Base-by-base conservation (phyloP, 1,140 invertebrate genomes). In the Portunus trituberculatus region DNA sequence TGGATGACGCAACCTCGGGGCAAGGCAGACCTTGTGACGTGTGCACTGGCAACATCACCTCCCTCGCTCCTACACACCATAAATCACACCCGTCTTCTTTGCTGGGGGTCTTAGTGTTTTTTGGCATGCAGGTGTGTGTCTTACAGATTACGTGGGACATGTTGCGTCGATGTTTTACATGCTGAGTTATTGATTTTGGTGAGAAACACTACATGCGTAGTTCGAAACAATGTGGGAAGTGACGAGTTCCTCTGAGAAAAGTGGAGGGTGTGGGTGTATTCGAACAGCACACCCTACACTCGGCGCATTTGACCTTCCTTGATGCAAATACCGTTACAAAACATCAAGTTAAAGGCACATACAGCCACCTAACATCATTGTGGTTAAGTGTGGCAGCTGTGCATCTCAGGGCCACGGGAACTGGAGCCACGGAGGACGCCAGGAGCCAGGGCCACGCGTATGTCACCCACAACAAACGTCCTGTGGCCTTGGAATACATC, bases 1-100 rank as follows among this genome's bases (percentile, higher is more conserved):
- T 91, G 39, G 29, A 91, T 91, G 89, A 91, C 89, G 89, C 89
- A 91, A 91, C 52, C 89, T 29, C 46, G 10, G 52, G 46, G 89
- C 89, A 48, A 45, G 89, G 45, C 89, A 29, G 29, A 91, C 45
- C 45, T 48, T 91, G 28, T 25, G 29, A 25, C 45, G 12, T 46
- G 31, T 76, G 67, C n/a, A n/a, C 25, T 46, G 45, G 12, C 86
- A 88, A 25, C 86, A 29, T 28, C 45, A 32, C 52, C 12, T 20
- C 52, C 52, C 52, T 59, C 52, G 52, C 52, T 59, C 12, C 52
- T 59, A 39, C 52, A 59, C 16, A 59, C 39, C 39, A 59, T 0
- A 20, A 14, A 59, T 12, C 52, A 12, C 52, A 20, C 12, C 52
- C 52, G 52, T 59, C 52, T 59, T 59, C 52, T 10, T 14, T 59